Evolutionary conservation across 1,140 invertebrate species (phyloP).

Genomic region (Drosophila setifemur): DNA sequence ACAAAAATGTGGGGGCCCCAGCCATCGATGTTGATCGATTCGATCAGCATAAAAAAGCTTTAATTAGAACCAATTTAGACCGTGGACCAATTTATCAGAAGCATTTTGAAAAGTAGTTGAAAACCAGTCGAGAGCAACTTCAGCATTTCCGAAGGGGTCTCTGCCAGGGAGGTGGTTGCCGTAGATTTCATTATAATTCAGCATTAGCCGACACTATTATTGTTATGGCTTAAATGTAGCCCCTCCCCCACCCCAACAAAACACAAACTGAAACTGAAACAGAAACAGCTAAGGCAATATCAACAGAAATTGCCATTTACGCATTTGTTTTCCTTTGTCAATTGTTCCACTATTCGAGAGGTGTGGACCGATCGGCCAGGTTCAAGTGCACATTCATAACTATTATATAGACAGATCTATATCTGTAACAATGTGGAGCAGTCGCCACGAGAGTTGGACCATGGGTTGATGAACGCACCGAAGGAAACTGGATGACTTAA

Average conservation of each 20-base stretch:
- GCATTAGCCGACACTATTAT: slow-evolving; percentile 61
- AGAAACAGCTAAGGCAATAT: slow-evolving; percentile 1
- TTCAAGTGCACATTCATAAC: slow-evolving; percentile 70
- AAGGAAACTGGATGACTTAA: neutral
- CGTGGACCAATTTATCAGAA: slow-evolving; percentile 79
- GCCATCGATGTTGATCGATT: slow-evolving; percentile 66
- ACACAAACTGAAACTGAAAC: slow-evolving; percentile 24
- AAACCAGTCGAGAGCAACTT: slow-evolving; percentile 78
- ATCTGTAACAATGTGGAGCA: slow-evolving; percentile 28
- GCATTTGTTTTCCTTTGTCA: slow-evolving; percentile 79
- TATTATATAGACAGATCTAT: slow-evolving; percentile 5
- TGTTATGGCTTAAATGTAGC: slow-evolving; percentile 55
- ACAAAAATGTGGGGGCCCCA: slow-evolving; percentile 55
- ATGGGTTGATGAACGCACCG: slow-evolving; percentile 14
- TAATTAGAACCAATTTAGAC: slow-evolving; percentile 80
- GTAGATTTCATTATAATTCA: slow-evolving; percentile 60
- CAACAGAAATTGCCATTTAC: slow-evolving; percentile 61
- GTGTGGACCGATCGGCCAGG: slow-evolving; percentile 60
- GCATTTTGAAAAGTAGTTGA: slow-evolving; percentile 80
- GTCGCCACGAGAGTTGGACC: slow-evolving; percentile 17
- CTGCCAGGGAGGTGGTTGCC: slow-evolving; percentile 12
- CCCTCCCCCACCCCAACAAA: neutral
- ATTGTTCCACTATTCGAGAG: slow-evolving; percentile 48
- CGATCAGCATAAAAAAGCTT: slow-evolving; percentile 73
- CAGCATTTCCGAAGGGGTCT: slow-evolving; percentile 55